Evolutionary conservation across 2,888 invertebrate species (phyloP), one percentile per base, ranked within the genome.

Genomic region (Stenoptilia bipunctidactyla): DNA sequence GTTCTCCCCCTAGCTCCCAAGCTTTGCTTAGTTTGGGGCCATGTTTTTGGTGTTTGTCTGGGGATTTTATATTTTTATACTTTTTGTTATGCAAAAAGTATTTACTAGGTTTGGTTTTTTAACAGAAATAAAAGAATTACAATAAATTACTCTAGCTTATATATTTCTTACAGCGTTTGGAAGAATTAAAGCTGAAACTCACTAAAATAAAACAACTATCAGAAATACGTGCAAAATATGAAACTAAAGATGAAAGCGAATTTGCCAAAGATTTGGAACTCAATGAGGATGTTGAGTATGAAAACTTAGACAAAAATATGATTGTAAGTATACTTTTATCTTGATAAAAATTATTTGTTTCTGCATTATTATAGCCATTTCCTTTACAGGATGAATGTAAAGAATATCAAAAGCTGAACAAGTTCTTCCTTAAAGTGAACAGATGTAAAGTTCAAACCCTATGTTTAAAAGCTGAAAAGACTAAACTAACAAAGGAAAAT

Each of bases 191-290:
- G 27, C 70, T 72, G 15, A 90, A 89, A 55, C 85, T 90, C 3
- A 79, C 87, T 44, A 85, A 85, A 13, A 68, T 92, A n/a, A 55
- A 87, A 20, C 87, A 88, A 49, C 60, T 92, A 42, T 73, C 86
- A 0, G 80, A 85, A 27, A 86, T 90, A 39, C 92, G 92, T 49
- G 72, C 85, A 37, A 90, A 90, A 56, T 86, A 89, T 44, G 92
- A 92, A 58, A 87, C 88, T 0, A 77, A 86, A 36, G 74, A 83
- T 0, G 89, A 90, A 50, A 85, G 86, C 34, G 43, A 48, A 0
- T 52, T 61, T 3, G 44, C 53, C 1, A 52, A 58, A 33, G 60
- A 56, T 1, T 38, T 48, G 0, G 59, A 65, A 4, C 47, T 49
- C 10, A 55, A 56, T 15, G 45, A 58, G 1, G 27, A 15, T 9